A percentile compares a stretch with the other conserved stretches of the same genome.
Conservation (phyloP, 2,888 invertebrate species). For the Acleris sparsana region DNA sequence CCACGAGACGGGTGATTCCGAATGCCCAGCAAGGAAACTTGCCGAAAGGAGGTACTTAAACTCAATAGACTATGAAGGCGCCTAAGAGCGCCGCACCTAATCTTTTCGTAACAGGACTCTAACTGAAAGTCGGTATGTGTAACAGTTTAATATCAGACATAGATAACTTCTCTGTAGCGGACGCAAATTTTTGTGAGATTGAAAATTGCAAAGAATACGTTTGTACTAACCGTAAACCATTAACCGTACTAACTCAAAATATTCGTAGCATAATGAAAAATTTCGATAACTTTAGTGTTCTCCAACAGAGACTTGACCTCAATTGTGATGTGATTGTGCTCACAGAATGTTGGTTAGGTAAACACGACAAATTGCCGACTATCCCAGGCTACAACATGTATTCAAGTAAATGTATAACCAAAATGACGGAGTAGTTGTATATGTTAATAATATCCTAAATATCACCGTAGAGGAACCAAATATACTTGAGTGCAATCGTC, state of each 20-base stretch:
- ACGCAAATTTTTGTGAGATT: neutral
- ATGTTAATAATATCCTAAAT: neutral
- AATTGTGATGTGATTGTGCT: neutral
- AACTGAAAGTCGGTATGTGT: neutral
- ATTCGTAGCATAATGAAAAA: too few relatives aligned
- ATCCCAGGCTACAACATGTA: too few relatives aligned
- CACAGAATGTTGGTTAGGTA: too few relatives aligned
- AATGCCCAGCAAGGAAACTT: neutral
- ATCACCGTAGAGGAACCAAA: neutral
- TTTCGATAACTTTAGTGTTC: too few relatives aligned
- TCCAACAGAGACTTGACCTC: neutral
- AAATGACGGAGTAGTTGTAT: too few relatives aligned
- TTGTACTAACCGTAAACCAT: too few relatives aligned
- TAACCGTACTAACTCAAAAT: too few relatives aligned
- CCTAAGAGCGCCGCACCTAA: too few relatives aligned
- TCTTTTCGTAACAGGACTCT: too few relatives aligned
- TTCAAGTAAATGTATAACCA: too few relatives aligned
- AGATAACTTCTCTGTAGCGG: neutral
- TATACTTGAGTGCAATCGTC: neutral
- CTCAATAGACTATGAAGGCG: neutral
- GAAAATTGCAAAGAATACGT: neutral
- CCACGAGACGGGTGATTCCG: neutral
- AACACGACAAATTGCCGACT: too few relatives aligned
- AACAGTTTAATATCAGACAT: neutral
- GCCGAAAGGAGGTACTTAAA: too few relatives aligned